phyloP scores from a whole-genome alignment of 64 coral and sea anemone genomes.

The Stylophora pistillata region DNA sequence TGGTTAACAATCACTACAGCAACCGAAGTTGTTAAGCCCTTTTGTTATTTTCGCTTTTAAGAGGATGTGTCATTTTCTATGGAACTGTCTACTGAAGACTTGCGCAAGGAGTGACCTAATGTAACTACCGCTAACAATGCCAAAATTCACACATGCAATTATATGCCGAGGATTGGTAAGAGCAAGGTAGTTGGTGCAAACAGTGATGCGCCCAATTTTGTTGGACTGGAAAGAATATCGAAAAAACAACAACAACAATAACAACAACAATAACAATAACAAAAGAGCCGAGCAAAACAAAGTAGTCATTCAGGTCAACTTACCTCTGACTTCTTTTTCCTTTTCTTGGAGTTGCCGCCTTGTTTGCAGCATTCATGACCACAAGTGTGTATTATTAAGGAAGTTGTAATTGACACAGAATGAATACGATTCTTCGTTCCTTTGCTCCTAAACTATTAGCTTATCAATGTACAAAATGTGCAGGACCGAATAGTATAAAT shows the following conservation, averaged over 20 bases:
- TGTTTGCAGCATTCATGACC: constrained; percentile 91
- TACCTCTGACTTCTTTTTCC: constrained; percentile 45
- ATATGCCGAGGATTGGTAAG: no score
- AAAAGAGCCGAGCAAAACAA: background rate
- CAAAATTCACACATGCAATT: no score
- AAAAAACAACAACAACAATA: background rate
- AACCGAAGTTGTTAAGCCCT: background rate
- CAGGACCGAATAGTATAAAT: no score
- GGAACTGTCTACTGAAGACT: no score
- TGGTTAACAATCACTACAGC: background rate
- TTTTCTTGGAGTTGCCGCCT: constrained; percentile 29
- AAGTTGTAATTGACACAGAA: background rate
- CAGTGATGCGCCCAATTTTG: no score
- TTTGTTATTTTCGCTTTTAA: background rate
- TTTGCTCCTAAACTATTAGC: background rate
- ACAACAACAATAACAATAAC: background rate
- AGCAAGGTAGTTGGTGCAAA: no score
- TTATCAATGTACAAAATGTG: no score
- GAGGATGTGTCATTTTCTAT: background rate
- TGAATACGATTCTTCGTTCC: no score
- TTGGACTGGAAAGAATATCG: no score
- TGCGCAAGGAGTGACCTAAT: no score
- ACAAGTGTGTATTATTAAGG: constrained; percentile 69
- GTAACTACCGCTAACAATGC: no score
- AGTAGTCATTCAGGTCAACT: background rate